Evolutionary conservation across 37 sponge, comb jelly and placozoan species (phyloP).

Genomic region (Oopsacas minuta): DNA sequence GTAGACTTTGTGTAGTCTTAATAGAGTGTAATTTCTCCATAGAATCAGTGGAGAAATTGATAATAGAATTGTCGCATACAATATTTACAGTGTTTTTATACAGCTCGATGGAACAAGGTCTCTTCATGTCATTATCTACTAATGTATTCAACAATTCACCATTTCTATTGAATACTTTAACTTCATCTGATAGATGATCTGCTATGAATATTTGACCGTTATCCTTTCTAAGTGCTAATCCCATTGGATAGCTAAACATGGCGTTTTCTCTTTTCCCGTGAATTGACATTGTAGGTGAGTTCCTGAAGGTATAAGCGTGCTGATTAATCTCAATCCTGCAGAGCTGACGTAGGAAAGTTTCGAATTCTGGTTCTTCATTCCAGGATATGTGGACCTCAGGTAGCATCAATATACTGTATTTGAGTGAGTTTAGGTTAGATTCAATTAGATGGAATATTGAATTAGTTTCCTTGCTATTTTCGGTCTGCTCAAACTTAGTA

Average conservation of each 20-base stretch:
- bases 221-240: neutral
- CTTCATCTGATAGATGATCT: neutral
- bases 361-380: neutral
- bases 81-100: neutral
- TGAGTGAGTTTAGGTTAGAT: neutral
- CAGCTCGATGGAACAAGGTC: neutral
- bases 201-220: neutral
- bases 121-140: neutral
- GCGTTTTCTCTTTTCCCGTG: neutral
- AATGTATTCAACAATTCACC: neutral
- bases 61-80: neutral
- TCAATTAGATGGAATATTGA: neutral
- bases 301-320: conserved; percentile 1
- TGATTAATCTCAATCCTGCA: neutral
- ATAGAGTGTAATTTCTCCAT: neutral
- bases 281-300: neutral
- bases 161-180: neutral
- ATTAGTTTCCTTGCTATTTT: neutral
- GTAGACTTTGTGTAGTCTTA: neutral
- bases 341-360: neutral
- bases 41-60: neutral
- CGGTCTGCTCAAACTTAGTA: neutral
- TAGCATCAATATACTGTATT: neutral
- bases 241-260: neutral
- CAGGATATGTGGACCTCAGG: neutral